Conservation (phyloP, 2,888 invertebrate species). For the Cataglyphis altisquamis region DNA sequence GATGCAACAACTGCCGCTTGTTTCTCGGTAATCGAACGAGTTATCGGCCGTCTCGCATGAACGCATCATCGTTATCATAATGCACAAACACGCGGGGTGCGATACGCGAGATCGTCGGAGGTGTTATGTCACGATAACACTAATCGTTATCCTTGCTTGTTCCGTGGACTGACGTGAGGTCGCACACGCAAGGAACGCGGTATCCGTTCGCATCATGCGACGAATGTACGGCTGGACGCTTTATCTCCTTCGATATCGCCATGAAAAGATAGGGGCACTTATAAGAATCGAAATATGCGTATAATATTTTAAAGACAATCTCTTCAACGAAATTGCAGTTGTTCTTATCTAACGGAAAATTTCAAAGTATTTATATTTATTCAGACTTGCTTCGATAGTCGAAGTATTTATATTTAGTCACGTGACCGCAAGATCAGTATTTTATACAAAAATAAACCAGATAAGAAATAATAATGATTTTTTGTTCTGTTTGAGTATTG, state of each 20-base stretch:
- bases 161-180: conserved; percentile 13
- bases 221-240: not conserved
- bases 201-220: conserved; percentile 28
- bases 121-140: conserved; percentile 44
- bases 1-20: conserved; percentile 57
- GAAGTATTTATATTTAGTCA: too few relatives aligned
- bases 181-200: conserved; percentile 5
- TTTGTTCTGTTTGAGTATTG: too few relatives aligned
- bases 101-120: conserved; percentile 68
- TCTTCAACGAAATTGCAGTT: not conserved
- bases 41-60: conserved; percentile 67
- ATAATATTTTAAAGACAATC: not conserved
- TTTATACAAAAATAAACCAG: too few relatives aligned
- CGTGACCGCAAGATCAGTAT: too few relatives aligned
- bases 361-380: too few relatives aligned
- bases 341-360: not conserved
- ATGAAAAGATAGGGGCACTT: not conserved
- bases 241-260: conserved; percentile 2
- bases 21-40: conserved; percentile 70
- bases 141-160: conserved; percentile 31
- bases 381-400: too few relatives aligned
- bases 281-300: not conserved
- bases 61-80: conserved; percentile 69
- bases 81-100: conserved; percentile 68
- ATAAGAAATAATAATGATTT: too few relatives aligned